Conservation (phyloP, 2,113 vertebrate genomes). For the Macrotus californicus region DNA sequence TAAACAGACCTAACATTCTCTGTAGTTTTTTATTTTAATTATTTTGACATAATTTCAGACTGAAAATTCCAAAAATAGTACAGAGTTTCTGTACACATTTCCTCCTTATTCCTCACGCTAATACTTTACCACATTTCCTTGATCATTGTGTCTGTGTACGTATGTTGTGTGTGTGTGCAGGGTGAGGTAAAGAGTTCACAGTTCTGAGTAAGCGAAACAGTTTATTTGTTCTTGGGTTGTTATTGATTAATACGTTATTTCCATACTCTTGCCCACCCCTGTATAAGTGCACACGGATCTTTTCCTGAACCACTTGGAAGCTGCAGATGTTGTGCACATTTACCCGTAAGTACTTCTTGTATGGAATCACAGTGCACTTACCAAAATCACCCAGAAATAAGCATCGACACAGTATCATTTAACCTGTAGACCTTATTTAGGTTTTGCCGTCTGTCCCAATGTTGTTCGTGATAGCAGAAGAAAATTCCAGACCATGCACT, state of each 20-base stretch:
- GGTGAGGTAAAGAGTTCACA: background rate
- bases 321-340: background rate
- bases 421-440: background rate
- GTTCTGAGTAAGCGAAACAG: background rate
- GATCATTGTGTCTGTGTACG: background rate
- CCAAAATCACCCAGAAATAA: background rate
- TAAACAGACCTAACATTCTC: background rate
- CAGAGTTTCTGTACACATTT: background rate
- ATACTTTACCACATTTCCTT: background rate
- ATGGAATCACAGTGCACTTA: background rate
- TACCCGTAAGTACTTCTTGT: background rate
- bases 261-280: background rate
- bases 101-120: background rate
- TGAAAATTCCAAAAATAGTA: background rate
- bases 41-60: constrained; percentile 22
- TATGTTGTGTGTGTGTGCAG: background rate
- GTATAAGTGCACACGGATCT: background rate
- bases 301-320: background rate
- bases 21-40: background rate
- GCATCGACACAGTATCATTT: background rate
- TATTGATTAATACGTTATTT: background rate
- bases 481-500: background rate
- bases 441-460: background rate
- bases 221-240: background rate
- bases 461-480: background rate